Percentiles rank a stretch among this genome's conserved stretches.
phyloP scores from a whole-genome alignment of 2,113 vertebrate species.

The Anolis carolinensis region DNA sequence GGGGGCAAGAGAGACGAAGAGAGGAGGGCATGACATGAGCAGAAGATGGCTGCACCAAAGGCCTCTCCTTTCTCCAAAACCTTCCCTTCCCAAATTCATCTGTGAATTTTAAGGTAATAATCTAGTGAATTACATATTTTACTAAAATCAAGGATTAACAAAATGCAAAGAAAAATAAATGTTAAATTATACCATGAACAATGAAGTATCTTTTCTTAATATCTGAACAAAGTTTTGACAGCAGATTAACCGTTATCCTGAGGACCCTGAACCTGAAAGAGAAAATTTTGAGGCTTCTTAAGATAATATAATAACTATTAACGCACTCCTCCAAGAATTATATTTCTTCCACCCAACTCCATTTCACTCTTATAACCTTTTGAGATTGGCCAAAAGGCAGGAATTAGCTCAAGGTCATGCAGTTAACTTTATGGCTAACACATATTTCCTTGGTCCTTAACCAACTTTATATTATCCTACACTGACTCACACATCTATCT shows the following conservation, averaged over 20 bases:
- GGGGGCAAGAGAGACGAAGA: background rate
- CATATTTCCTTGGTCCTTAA: background rate
- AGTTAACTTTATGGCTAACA: background rate
- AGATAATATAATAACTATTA: background rate
- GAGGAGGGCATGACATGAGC: background rate
- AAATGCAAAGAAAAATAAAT: conserved; percentile 28
- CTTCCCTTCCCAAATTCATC: background rate
- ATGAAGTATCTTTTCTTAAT: conserved; percentile 72
- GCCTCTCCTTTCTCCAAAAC: background rate
- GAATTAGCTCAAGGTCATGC: background rate
- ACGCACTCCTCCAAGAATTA: background rate
- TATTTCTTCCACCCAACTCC: too few species aligned
- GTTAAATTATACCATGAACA: conserved; percentile 80
- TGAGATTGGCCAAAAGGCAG: background rate
- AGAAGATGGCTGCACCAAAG: background rate
- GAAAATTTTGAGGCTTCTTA: conserved; percentile 3
- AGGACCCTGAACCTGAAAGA: conserved; percentile 71
- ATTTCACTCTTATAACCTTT: background rate
- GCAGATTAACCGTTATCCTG: conserved; percentile 63
- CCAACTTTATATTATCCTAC: background rate
- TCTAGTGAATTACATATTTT: background rate
- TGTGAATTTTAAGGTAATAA: background rate
- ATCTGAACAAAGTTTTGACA: conserved; percentile 67
- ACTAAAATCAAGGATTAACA: background rate
- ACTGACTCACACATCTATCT: background rate